Evolutionary conservation across 2,797 vertebrate genomes (phyloP).

Genomic region (Bradypus variegatus): DNA sequence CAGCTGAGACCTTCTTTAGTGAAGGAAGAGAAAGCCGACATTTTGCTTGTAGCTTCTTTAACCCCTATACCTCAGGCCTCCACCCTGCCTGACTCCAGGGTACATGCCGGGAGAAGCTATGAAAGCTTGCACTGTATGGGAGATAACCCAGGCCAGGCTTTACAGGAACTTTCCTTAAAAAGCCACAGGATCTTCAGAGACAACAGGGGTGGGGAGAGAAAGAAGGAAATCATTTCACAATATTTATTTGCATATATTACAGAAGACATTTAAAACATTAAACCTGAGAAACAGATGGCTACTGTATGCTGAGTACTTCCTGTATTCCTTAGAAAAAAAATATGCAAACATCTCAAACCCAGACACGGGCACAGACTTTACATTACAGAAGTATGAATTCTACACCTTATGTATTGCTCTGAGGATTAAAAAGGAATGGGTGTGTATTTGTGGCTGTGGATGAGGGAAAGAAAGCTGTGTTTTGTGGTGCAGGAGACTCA

Average conservation of each 20-base stretch:
- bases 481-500: background rate
- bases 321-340: slow-evolving; percentile 32
- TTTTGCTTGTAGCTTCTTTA: background rate
- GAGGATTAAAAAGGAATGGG: background rate
- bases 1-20: background rate
- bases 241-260: slow-evolving; percentile 51
- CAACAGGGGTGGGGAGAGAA: background rate
- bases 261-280: slow-evolving; percentile 42
- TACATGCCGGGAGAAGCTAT: background rate
- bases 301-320: slow-evolving; percentile 17
- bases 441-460: background rate
- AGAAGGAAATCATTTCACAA: slow-evolving; percentile 11
- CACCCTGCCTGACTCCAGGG: background rate
- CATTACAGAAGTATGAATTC: background rate
- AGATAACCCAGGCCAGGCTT: background rate
- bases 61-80: background rate
- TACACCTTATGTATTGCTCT: background rate
- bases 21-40: background rate
- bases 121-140: background rate
- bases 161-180: background rate
- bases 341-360: slow-evolving; percentile 16
- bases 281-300: slow-evolving; percentile 34
- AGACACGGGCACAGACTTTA: background rate
- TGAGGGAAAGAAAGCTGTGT: background rate
- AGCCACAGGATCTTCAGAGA: background rate